Evolutionary conservation across 2,888 invertebrate genomes (phyloP).

Genomic region (Eristalinus sepulchralis): DNA sequence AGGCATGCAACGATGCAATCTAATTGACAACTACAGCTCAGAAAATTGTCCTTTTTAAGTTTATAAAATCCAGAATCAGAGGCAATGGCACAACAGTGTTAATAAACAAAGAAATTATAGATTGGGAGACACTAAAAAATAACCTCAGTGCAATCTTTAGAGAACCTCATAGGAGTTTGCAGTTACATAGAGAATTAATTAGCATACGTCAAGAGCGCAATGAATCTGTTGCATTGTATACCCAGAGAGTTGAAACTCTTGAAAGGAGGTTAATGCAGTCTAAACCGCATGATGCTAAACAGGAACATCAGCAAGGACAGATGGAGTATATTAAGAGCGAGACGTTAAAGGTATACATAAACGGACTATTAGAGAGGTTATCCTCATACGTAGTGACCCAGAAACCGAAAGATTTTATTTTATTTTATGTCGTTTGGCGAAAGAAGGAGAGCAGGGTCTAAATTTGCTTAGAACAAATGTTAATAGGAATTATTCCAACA

Average conservation of each 20-base stretch:
- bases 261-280: background rate
- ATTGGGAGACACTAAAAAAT: background rate
- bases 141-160: background rate
- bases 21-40: no score
- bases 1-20: no score
- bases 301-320: background rate
- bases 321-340: background rate
- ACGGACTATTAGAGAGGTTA: background rate
- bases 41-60: no score
- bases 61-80: no score
- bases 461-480: background rate
- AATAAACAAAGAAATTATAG: no score
- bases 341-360: background rate
- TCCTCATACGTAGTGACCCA: background rate
- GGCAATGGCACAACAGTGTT: no score
- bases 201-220: no score
- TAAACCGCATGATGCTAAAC: background rate
- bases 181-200: no score
- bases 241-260: background rate
- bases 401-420: background rate
- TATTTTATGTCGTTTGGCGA: background rate
- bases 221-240: background rate
- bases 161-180: no score
- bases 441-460: background rate
- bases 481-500: background rate